These are phyloP conservation scores for Python bivittatus DNA, from an alignment of 2,113 vertebrate species.

Conservation along the genomic window DNA sequence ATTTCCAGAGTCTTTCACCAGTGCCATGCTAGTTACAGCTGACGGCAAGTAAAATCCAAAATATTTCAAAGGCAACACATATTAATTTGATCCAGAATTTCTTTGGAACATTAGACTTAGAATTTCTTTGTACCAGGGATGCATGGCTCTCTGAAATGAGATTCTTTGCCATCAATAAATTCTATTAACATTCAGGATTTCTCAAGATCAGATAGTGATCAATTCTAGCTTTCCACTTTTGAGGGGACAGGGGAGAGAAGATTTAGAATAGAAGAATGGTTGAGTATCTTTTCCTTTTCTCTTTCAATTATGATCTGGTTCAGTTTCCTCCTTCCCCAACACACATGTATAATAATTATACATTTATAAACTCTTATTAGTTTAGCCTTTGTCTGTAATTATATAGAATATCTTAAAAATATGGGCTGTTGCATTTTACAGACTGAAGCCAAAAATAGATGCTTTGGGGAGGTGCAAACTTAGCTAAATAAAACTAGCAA, in stretches of 20 bases:
- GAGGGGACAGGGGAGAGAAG: background rate
- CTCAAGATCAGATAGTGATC: no score
- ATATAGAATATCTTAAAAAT: no score
- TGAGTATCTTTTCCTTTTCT: background rate
- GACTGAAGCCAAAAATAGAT: background rate
- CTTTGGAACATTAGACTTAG: background rate
- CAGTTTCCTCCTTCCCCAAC: background rate
- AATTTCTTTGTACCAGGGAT: background rate
- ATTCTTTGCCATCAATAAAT: no score
- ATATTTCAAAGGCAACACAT: background rate
- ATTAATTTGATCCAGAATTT: background rate
- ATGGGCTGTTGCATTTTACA: background rate
- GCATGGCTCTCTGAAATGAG: background rate
- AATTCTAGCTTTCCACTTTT: no score
- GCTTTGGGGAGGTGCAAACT: background rate
- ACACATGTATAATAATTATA: background rate
- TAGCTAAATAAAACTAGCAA: background rate
- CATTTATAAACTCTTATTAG: no score
- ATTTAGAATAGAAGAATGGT: background rate
- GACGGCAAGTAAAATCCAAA: background rate
- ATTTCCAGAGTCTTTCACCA: no score
- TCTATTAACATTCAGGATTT: no score
- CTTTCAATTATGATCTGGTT: background rate
- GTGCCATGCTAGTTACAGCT: background rate
- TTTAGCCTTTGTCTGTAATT: background rate